Percentiles rank a stretch among this genome's conserved stretches.
These are phyloP conservation scores for Pomacea maculata DNA, from an alignment of 1,140 invertebrate species.

Conservation along the genomic window DNA sequence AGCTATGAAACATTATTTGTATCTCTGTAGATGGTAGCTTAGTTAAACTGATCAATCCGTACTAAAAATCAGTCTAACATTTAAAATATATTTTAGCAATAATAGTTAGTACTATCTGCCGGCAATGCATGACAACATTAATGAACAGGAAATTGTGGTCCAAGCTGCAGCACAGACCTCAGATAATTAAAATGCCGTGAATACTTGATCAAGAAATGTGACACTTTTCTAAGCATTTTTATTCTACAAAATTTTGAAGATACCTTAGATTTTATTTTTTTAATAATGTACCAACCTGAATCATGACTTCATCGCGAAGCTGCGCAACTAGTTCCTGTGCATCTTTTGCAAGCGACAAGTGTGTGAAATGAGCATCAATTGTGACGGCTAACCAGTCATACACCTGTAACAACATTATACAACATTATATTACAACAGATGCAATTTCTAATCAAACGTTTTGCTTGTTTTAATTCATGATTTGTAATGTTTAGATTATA, in stretches of 20 bases:
- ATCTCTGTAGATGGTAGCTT: too few species aligned
- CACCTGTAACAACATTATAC: constrained; percentile 19
- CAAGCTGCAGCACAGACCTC: too few species aligned
- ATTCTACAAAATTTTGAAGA: too few species aligned
- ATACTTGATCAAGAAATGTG: too few species aligned
- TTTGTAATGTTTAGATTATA: not conserved
- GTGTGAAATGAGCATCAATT: constrained; percentile 35
- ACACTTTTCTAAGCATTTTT: too few species aligned
- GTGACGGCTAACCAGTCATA: constrained; percentile 31
- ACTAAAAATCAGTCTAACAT: too few species aligned
- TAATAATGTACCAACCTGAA: constrained; percentile 21
- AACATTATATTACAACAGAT: not conserved
- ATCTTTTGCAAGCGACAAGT: constrained; percentile 33
- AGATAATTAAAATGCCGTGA: too few species aligned
- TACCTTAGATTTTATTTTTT: too few species aligned
- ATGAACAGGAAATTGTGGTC: not conserved
- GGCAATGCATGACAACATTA: not conserved
- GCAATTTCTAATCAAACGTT: not conserved
- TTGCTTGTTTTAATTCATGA: too few species aligned
- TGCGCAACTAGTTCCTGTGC: constrained; percentile 23
- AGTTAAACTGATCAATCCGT: too few species aligned
- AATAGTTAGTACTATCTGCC: not conserved
- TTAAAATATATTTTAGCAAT: not conserved
- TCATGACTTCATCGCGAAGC: constrained; percentile 22
- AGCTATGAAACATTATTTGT: too few species aligned